These are phyloP conservation scores for Ptychoptera albimana DNA, from an alignment of 2,888 invertebrate genomes.

Conservation along the genomic window DNA sequence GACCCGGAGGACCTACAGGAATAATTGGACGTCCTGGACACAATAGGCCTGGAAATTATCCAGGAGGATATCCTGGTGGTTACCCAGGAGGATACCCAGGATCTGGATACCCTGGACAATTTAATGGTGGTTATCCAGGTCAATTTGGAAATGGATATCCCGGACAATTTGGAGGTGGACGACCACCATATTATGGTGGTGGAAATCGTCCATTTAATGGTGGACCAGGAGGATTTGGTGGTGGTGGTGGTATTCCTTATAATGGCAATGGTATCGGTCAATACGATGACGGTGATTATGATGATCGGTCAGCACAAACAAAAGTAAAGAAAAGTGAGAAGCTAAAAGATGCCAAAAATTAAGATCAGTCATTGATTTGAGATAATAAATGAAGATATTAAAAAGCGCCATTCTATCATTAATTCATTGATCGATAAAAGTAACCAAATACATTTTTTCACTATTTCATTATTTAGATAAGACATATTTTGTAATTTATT, in stretches of 20 bases:
- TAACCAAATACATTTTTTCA: too few relatives aligned
- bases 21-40: constrained; percentile 25
- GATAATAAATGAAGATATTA: too few relatives aligned
- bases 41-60: not conserved
- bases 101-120: constrained; percentile 32
- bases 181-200: constrained; percentile 7
- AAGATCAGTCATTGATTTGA: too few relatives aligned
- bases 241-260: constrained; percentile 7
- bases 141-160: not conserved
- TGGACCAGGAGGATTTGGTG: constrained; percentile 2
- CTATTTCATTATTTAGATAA: too few relatives aligned
- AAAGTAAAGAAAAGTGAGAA: constrained; percentile 2
- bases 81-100: constrained; percentile 36
- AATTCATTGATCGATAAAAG: too few relatives aligned
- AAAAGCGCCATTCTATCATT: too few relatives aligned
- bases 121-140: constrained; percentile 3
- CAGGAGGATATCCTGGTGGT: constrained; percentile 15
- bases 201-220: constrained; percentile 1
- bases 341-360: too few relatives aligned
- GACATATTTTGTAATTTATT: constrained; percentile 1
- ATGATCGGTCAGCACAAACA: constrained; percentile 5
- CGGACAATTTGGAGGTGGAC: constrained; percentile 5
- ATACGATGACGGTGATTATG: constrained; percentile 7
- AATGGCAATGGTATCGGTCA: constrained; percentile 7
- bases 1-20: constrained; percentile 35